Evolutionary conservation across 2,797 vertebrate genomes (phyloP).

Genomic region (Hephaestus fuliginosus): DNA sequence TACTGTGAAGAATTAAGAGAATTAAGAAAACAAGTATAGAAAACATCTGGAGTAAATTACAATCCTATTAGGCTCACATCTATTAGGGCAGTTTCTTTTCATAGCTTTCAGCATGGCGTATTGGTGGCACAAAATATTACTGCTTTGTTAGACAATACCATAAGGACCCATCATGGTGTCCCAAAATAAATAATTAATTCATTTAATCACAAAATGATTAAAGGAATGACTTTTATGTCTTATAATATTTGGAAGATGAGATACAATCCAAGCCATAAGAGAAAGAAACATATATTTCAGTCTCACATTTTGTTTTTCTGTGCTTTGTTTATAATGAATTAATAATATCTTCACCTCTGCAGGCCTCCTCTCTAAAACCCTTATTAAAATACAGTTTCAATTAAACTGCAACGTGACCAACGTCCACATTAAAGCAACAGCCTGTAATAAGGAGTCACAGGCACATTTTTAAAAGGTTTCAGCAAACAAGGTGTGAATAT

Average conservation of each 20-base stretch:
- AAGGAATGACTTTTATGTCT: not conserved
- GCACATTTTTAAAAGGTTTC: not conserved
- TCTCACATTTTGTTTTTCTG: not conserved
- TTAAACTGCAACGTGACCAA: not conserved
- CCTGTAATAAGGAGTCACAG: not conserved
- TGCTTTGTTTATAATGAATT: not conserved
- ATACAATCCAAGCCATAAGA: not conserved
- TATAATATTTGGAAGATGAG: not conserved
- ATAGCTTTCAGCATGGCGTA: not conserved
- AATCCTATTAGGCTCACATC: not conserved
- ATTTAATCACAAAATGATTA: not conserved
- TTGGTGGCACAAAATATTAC: not conserved
- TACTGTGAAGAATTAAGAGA: not conserved
- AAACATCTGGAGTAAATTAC: not conserved
- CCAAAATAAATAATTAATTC: not conserved
- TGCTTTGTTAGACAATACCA: not conserved
- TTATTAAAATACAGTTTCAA: no score
- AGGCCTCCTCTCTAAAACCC: not conserved
- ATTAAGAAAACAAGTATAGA: not conserved
- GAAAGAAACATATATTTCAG: not conserved
- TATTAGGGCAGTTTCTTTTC: not conserved
- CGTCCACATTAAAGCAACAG: not conserved
- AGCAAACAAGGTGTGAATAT: constrained; percentile 6
- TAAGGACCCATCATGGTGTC: not conserved
- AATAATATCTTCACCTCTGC: not conserved